Percentiles rank a stretch among this genome's conserved stretches.
Evolutionary conservation across 2,888 invertebrate species (phyloP).

Genomic region (Gari tellinella): DNA sequence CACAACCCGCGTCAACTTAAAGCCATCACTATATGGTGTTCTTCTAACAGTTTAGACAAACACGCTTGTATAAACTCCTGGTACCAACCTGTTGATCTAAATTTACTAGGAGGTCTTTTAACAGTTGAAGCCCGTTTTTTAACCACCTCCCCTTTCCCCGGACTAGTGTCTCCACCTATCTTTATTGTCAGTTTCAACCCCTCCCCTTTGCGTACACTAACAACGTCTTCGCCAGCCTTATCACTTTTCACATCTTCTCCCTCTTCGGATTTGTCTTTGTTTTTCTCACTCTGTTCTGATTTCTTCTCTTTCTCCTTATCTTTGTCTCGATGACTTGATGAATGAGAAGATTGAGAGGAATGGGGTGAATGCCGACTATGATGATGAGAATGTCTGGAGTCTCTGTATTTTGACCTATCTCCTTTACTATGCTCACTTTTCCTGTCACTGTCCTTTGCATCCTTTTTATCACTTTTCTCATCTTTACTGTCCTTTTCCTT

Average conservation of each 20-base stretch:
- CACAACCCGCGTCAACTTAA: too few relatives aligned
- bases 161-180: slow-evolving; percentile 44
- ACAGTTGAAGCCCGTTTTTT: slow-evolving; percentile 92
- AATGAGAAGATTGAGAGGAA: too few relatives aligned
- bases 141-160: slow-evolving; percentile 33
- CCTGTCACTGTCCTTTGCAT: slow-evolving; percentile 12
- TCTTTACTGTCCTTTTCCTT: slow-evolving; percentile 60
- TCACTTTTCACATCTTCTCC: slow-evolving; percentile 7
- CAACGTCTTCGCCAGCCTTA: slow-evolving; percentile 39
- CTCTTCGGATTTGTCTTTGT: too few relatives aligned
- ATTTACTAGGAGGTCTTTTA: slow-evolving; percentile 95
- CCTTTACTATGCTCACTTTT: slow-evolving; percentile 13
- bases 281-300: slow-evolving; percentile 16
- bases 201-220: slow-evolving; percentile 55
- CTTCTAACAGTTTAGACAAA: too few relatives aligned
- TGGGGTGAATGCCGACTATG: slow-evolving; percentile 8
- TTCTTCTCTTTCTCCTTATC: slow-evolving; percentile 9
- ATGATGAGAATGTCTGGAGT: slow-evolving; percentile 31
- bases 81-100: slow-evolving; percentile 90
- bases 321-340: slow-evolving; percentile 3
- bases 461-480: slow-evolving; percentile 82
- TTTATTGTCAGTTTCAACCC: slow-evolving; percentile 69
- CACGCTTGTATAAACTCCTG: too few relatives aligned
- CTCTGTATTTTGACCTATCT: slow-evolving; percentile 48
- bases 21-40: too few relatives aligned